These are phyloP conservation scores for Drosophila sulfurigaster DNA, from an alignment of 1,140 invertebrate species.

Conservation along the genomic window DNA sequence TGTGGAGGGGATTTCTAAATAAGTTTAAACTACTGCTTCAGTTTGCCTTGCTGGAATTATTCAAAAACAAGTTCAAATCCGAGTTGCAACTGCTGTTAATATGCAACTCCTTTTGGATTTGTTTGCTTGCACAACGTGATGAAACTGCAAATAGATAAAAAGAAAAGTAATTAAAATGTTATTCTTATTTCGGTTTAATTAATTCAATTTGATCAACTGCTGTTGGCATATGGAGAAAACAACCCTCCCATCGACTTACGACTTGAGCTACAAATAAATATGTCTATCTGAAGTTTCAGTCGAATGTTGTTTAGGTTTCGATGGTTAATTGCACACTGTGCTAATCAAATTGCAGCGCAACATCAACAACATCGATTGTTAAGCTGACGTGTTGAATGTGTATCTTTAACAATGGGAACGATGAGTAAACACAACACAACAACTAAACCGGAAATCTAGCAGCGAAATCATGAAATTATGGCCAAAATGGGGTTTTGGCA, in stretches of 20 bases:
- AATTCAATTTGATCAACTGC: slow-evolving; percentile 29
- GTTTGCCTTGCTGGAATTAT: slow-evolving; percentile 59
- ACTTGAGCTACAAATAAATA: slow-evolving; percentile 25
- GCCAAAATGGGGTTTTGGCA: slow-evolving; percentile 28
- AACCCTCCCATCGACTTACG: slow-evolving; percentile 16
- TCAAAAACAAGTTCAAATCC: slow-evolving; percentile 71
- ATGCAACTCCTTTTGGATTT: slow-evolving; percentile 60
- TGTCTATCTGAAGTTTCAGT: slow-evolving; percentile 30
- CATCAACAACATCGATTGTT: slow-evolving; percentile 16
- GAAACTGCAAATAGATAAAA: slow-evolving; percentile 57
- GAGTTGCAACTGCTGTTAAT: slow-evolving; percentile 65
- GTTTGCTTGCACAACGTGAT: slow-evolving; percentile 59
- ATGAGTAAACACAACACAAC: slow-evolving; percentile 31
- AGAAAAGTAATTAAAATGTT: slow-evolving; percentile 11
- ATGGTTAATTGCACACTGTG: slow-evolving; percentile 35
- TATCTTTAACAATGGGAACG: neutral
- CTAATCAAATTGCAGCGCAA: slow-evolving; percentile 14
- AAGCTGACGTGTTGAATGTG: slow-evolving; percentile 38
- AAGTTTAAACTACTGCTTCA: slow-evolving; percentile 41
- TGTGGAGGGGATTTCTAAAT: slow-evolving; percentile 30
- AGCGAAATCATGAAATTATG: slow-evolving; percentile 35
- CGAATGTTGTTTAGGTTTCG: slow-evolving; percentile 42
- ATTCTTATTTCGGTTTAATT: slow-evolving; percentile 2
- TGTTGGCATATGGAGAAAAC: slow-evolving; percentile 23
- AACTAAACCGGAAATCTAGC: slow-evolving; percentile 21